Conservation (phyloP, 2,113 vertebrate species). For the Pomatorhinus ruficollis region DNA sequence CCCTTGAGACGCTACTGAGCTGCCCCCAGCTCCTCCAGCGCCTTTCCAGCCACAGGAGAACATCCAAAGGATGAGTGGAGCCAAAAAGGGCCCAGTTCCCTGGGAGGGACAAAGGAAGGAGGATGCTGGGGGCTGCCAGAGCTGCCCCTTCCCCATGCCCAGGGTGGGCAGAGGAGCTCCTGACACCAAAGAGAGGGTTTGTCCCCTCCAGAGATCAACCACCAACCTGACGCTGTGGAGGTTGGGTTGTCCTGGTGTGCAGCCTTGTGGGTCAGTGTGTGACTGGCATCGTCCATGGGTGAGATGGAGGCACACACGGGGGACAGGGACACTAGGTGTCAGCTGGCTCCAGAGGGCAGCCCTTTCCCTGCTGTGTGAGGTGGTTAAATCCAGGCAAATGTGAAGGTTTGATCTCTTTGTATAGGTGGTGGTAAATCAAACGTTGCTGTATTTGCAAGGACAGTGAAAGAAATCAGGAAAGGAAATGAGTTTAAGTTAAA, state of each 20-base stretch:
- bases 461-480: conserved; percentile 22
- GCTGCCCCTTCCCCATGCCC: neutral
- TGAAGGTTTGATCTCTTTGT: conserved; percentile 1
- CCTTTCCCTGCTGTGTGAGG: neutral
- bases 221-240: neutral
- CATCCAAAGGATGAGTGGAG: neutral
- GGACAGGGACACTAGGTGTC: neutral
- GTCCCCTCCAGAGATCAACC: neutral
- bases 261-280: neutral
- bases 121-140: neutral
- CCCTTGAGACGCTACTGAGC: neutral
- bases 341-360: neutral
- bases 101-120: neutral
- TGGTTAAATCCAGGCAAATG: neutral
- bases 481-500: neutral
- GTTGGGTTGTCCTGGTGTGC: neutral
- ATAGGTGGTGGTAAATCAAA: neutral
- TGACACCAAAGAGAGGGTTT: conserved; percentile 51
- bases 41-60: neutral
- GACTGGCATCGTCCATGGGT: accelerated
- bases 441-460: neutral
- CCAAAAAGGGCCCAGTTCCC: neutral
- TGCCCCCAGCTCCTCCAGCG: neutral
- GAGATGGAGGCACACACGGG: accelerated
- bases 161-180: neutral